Percentiles rank a stretch among this genome's conserved stretches.
Evolutionary conservation across 2,797 vertebrate species (phyloP).

Genomic region (Mastacembelus armatus): DNA sequence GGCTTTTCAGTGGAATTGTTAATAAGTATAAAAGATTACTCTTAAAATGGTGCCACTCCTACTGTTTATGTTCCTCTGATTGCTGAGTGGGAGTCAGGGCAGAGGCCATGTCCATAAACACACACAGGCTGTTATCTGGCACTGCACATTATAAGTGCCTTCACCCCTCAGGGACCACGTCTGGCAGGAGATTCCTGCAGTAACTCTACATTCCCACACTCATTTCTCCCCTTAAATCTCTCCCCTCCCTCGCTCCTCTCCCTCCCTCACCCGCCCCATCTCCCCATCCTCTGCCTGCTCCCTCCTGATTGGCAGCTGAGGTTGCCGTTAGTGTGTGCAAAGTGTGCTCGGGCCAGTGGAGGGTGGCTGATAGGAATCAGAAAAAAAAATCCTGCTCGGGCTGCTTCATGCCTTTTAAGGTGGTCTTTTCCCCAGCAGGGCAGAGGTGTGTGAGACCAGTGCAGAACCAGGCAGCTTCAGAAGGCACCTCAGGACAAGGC

Average conservation of each 20-base stretch:
- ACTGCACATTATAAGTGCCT: constrained; percentile 42
- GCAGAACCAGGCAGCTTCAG: constrained; percentile 23
- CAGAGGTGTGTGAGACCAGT: constrained; percentile 17
- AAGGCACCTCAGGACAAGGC: constrained; percentile 24
- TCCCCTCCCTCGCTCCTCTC: neutral
- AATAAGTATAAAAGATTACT: no score
- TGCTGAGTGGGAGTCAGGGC: no score
- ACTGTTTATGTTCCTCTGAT: no score
- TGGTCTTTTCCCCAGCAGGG: constrained; percentile 24
- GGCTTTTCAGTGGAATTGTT: no score
- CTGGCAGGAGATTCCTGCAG: constrained; percentile 53
- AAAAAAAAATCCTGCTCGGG: constrained; percentile 31
- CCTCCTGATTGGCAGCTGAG: constrained; percentile 53
- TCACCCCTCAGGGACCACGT: constrained; percentile 43
- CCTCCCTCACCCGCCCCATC: neutral
- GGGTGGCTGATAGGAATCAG: constrained; percentile 62
- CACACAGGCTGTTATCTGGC: constrained; percentile 41
- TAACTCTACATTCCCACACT: constrained; percentile 49
- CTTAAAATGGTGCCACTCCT: no score
- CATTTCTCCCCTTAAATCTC: constrained; percentile 36
- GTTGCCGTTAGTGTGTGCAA: constrained; percentile 34
- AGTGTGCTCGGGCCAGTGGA: constrained; percentile 34
- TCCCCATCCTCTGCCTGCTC: constrained; percentile 42
- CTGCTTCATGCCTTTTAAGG: constrained; percentile 70
- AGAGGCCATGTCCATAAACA: constrained; percentile 34